A percentile compares a stretch with the other conserved stretches of the same genome.
These are phyloP conservation scores for Xanthorhoe spadicearia DNA, from an alignment of 2,888 invertebrate genomes.

Conservation along the genomic window DNA sequence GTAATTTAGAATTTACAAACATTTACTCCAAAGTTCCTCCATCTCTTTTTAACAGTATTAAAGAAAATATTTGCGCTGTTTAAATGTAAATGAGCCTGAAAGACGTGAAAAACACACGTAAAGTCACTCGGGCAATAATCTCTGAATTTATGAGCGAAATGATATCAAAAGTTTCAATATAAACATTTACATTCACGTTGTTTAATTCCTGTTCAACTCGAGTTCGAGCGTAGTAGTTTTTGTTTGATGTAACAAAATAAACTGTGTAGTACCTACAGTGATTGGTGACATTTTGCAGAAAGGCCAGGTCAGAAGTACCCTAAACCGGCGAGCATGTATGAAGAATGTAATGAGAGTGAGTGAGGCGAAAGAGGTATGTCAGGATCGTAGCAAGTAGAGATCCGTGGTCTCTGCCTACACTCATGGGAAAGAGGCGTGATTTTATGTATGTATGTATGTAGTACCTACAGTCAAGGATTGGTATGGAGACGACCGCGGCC, in stretches of 20 bases:
- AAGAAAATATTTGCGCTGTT: not conserved
- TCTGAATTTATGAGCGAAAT: constrained; percentile 40
- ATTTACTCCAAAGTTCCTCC: not conserved
- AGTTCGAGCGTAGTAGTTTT: constrained; percentile 10
- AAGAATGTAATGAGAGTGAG: no score
- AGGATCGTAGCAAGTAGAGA: no score
- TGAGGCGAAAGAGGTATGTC: no score
- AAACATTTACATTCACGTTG: constrained; percentile 32
- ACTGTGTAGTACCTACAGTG: no score
- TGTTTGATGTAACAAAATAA: not conserved
- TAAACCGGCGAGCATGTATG: no score
- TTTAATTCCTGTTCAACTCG: constrained; percentile 25
- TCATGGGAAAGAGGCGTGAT: no score
- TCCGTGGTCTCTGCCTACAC: no score
- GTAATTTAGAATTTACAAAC: not conserved
- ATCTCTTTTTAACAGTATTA: not conserved
- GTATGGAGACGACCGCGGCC: no score
- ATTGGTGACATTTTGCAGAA: no score
- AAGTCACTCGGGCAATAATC: constrained; percentile 37
- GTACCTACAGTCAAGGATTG: no score
- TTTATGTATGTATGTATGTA: no score
- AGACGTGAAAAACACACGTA: constrained; percentile 33
- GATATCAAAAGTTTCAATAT: constrained; percentile 40
- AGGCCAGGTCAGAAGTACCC: no score
- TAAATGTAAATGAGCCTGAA: constrained; percentile 25